Conservation (phyloP, 2,888 invertebrate genomes). For the Miltochrista miniata region DNA sequence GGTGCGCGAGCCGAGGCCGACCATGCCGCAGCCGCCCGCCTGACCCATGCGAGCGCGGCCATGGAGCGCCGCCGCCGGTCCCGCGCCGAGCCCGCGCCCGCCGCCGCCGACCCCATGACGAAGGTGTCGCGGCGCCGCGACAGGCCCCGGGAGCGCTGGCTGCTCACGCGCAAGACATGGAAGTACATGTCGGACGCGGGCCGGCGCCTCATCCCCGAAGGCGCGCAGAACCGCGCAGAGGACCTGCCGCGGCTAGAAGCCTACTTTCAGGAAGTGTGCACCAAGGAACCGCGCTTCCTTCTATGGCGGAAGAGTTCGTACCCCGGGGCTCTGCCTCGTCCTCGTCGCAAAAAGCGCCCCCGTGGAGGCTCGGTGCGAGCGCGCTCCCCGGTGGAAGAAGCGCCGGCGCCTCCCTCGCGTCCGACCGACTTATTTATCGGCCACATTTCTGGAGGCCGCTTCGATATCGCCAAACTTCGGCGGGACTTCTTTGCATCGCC, state of each 20-base stretch:
- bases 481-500: constrained; percentile 86
- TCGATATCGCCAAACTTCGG: constrained; percentile 87
- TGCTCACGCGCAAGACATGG: constrained; percentile 95
- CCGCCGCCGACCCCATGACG: constrained; percentile 82
- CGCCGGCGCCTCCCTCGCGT: constrained; percentile 69
- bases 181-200: constrained; percentile 97
- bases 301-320: constrained; percentile 93
- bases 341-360: constrained; percentile 80
- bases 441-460: constrained; percentile 85
- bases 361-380: constrained; percentile 88
- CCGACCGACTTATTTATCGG: constrained; percentile 75
- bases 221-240: constrained; percentile 87
- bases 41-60: constrained; percentile 58
- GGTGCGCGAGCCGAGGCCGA: constrained; percentile 70
- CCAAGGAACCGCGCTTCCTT: constrained; percentile 89
- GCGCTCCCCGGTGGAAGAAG: constrained; percentile 87
- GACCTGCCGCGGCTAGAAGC: constrained; percentile 92
- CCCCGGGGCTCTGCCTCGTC: constrained; percentile 87
- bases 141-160: constrained; percentile 91
- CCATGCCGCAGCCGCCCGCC: constrained; percentile 36
- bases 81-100: constrained; percentile 74
- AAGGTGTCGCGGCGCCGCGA: constrained; percentile 82
- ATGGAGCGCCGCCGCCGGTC: constrained; percentile 71
- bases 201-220: constrained; percentile 92
- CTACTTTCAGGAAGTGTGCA: constrained; percentile 92